These are phyloP conservation scores for Xiphophorus couchianus DNA, from an alignment of 2,113 vertebrate genomes.

Conservation along the genomic window DNA sequence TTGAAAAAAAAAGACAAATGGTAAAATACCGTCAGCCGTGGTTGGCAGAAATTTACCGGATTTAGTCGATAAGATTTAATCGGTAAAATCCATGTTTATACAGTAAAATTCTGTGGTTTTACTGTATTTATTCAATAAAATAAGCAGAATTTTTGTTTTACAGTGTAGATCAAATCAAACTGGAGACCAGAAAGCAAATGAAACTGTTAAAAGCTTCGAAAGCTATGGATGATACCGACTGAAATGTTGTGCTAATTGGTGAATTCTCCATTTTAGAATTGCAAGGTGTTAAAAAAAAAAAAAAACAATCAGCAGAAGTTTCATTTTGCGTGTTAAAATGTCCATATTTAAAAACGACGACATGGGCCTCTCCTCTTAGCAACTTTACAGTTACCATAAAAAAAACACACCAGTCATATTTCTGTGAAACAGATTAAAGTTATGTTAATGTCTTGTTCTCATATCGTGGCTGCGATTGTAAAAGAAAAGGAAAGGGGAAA, in stretches of 20 bases:
- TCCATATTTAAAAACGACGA: background rate
- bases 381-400: no score
- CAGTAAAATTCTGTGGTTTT: no score
- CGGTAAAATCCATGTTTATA: no score
- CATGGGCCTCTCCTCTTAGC: no score
- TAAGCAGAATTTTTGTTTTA: no score
- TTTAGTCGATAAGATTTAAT: no score
- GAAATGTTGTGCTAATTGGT: no score
- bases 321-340: background rate
- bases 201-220: background rate
- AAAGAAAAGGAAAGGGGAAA: background rate
- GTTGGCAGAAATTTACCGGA: no score
- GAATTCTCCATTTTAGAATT: background rate
- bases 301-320: background rate
- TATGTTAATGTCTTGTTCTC: constrained; percentile 34
- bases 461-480: constrained; percentile 19
- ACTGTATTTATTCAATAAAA: no score
- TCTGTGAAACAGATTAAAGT: constrained; percentile 29
- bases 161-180: no score
- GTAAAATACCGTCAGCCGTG: no score
- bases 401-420: background rate
- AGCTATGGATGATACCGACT: background rate
- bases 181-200: background rate
- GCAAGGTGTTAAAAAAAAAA: background rate
- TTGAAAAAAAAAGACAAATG: no score